phyloP scores from a whole-genome alignment of 2,888 invertebrate genomes.

The Andrena minutula region DNA sequence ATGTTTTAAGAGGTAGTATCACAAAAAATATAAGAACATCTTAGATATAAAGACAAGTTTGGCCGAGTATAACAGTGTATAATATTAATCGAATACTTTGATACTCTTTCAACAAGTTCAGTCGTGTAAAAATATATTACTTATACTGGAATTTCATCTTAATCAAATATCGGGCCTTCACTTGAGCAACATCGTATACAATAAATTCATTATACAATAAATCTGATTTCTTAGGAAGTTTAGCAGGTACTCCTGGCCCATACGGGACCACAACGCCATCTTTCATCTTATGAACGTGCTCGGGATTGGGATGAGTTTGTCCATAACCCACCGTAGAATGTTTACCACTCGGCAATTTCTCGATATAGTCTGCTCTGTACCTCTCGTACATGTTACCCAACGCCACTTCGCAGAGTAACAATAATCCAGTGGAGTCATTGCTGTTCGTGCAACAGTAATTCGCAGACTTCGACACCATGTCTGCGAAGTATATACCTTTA shows the following conservation, averaged over 20 bases:
- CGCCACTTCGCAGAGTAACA: constrained; percentile 98
- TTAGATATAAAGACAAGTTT: neutral
- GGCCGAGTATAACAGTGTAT: constrained; percentile 11
- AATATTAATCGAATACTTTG: constrained; percentile 10
- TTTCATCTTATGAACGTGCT: constrained; percentile 85
- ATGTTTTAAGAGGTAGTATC: constrained; percentile 39
- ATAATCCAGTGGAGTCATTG: constrained; percentile 90
- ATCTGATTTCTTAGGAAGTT: constrained; percentile 84
- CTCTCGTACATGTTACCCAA: constrained; percentile 96
- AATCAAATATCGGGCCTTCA: constrained; percentile 95
- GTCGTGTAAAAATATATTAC: constrained; percentile 75
- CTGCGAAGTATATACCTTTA: constrained; percentile 96
- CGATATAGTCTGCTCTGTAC: constrained; percentile 89
- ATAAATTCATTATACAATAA: constrained; percentile 97
- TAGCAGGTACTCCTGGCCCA: constrained; percentile 88
- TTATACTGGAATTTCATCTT: constrained; percentile 95
- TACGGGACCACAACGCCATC: constrained; percentile 93
- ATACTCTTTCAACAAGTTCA: neutral
- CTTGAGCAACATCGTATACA: constrained; percentile 98
- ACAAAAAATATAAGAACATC: neutral
- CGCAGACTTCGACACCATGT: constrained; percentile 99
- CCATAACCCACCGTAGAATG: constrained; percentile 97
- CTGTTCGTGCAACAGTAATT: constrained; percentile 95
- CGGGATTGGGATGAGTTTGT: constrained; percentile 93
- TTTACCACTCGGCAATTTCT: constrained; percentile 92